A percentile compares a stretch with the other conserved stretches of the same genome.
Evolutionary conservation across 2,888 invertebrate genomes (phyloP).

Genomic region (Hydrotaea diabolus): DNA sequence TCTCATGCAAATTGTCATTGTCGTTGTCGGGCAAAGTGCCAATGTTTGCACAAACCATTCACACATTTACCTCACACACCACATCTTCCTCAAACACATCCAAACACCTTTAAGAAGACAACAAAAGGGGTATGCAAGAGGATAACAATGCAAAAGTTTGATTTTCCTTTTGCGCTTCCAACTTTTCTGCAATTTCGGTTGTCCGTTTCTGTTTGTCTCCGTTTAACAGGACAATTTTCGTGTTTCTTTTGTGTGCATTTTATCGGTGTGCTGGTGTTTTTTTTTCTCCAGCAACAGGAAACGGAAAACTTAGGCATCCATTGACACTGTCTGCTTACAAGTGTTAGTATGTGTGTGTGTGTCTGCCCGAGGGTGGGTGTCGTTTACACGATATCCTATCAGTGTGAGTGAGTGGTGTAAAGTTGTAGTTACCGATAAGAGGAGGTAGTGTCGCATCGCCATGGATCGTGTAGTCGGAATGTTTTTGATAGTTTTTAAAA

Average conservation of each 20-base stretch:
- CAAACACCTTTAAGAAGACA: not conserved
- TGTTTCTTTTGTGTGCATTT: conserved; percentile 56
- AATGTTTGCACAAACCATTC: conserved; percentile 55
- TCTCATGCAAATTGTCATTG: conserved; percentile 18
- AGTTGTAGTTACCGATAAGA: too few species aligned
- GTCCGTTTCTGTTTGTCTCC: not conserved
- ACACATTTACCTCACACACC: not conserved
- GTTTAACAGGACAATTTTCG: conserved; percentile 38
- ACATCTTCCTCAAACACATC: too few species aligned
- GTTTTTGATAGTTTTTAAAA: too few species aligned
- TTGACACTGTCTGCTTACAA: not conserved
- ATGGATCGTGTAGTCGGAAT: too few species aligned
- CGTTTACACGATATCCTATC: not conserved
- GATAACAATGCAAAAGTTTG: conserved; percentile 50
- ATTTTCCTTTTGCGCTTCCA: too few species aligned
- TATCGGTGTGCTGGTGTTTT: conserved; percentile 38
- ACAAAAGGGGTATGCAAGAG: not conserved
- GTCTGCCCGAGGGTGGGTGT: too few species aligned
- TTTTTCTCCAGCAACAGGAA: conserved; percentile 25
- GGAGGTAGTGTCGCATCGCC: too few species aligned
- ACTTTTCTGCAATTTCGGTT: too few species aligned
- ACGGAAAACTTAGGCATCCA: conserved; percentile 3
- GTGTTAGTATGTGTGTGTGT: not conserved
- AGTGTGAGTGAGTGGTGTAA: too few species aligned
- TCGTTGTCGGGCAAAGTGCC: conserved; percentile 55